Evolutionary conservation across 2,797 vertebrate genomes (phyloP).

Genomic region (Chanos chanos): DNA sequence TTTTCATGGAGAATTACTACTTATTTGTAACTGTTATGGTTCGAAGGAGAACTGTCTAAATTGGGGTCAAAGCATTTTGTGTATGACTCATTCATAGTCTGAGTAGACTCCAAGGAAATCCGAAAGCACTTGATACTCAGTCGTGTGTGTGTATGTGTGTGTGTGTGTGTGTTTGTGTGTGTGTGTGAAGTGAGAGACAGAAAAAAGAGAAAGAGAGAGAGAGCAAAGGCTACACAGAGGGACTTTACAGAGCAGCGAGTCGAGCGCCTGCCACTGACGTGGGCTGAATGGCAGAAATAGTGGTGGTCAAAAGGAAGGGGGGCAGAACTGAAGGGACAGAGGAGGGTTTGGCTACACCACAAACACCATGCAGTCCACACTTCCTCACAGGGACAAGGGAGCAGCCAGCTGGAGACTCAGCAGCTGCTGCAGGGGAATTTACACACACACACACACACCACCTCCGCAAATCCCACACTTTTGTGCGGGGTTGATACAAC

Average conservation of each 20-base stretch:
- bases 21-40: no score
- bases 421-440: constrained; percentile 31
- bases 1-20: no score
- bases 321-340: neutral
- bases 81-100: no score
- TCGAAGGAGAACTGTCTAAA: no score
- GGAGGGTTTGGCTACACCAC: constrained; percentile 9
- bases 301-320: no score
- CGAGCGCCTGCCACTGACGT: constrained; percentile 34
- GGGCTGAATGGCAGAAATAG: constrained; percentile 4
- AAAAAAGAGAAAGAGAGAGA: no score
- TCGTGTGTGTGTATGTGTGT: neutral
- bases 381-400: neutral
- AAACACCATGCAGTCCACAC: constrained; percentile 25
- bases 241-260: no score
- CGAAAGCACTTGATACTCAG: neutral
- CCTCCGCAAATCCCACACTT: constrained; percentile 2
- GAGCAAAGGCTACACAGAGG: no score
- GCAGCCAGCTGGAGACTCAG: constrained; percentile 36
- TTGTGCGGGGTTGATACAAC: constrained; percentile 8
- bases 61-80: no score
- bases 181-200: no score
- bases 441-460: neutral
- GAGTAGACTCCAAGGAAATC: no score
- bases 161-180: constrained; percentile 3